Evolutionary conservation across 2,888 invertebrate genomes (phyloP).

Genomic region (Drosophila helvetica): DNA sequence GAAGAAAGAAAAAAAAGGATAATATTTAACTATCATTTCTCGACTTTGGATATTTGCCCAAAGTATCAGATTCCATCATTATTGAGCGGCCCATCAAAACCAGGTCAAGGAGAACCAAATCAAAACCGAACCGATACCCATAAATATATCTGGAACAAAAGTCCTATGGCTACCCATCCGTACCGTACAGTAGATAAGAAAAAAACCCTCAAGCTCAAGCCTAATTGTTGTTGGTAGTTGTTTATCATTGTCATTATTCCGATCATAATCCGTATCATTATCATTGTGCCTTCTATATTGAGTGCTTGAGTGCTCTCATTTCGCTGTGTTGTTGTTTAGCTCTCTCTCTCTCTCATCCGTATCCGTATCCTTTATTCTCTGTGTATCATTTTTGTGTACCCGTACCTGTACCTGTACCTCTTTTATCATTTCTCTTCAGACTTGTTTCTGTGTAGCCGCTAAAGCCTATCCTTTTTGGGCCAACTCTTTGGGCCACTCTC

Average conservation of each 20-base stretch:
- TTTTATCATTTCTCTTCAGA: constrained; percentile 20
- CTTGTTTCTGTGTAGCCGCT: constrained; percentile 44
- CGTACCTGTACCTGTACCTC: neutral
- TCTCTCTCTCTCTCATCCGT: constrained; percentile 6
- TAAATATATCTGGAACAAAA: constrained; percentile 51
- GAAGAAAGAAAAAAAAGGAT: constrained; percentile 3
- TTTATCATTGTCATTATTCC: constrained; percentile 45
- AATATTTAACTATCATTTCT: constrained; percentile 18
- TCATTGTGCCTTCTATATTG: constrained; percentile 33
- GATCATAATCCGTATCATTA: constrained; percentile 29
- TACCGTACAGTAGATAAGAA: constrained; percentile 60
- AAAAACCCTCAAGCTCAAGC: constrained; percentile 38
- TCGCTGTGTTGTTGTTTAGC: constrained; percentile 68
- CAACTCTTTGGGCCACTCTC: constrained; percentile 4
- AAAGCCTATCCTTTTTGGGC: constrained; percentile 30
- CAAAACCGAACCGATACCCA: constrained; percentile 20
- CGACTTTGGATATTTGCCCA: constrained; percentile 30
- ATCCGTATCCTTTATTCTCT: neutral
- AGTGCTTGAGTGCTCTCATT: constrained; percentile 18
- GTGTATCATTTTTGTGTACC: constrained; percentile 35
- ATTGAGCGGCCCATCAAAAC: constrained; percentile 84
- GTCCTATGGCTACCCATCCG: constrained; percentile 50
- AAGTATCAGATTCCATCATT: constrained; percentile 84
- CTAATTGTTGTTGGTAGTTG: constrained; percentile 75
- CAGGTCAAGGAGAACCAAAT: constrained; percentile 56